Base-by-base conservation (phyloP, 1,140 invertebrate species). In the Lepeophtheirus salmonis region DNA sequence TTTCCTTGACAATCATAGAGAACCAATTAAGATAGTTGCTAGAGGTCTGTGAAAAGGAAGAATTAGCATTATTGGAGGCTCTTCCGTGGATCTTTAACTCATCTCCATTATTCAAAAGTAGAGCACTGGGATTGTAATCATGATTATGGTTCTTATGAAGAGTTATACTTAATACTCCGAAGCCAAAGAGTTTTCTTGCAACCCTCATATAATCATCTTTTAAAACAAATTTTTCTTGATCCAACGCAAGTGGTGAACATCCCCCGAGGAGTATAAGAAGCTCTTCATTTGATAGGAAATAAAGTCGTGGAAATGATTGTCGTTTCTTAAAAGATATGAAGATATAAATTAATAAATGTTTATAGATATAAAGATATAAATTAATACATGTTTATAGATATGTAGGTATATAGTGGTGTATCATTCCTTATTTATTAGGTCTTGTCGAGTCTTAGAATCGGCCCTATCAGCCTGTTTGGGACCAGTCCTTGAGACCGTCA, bases 241-340 rank as follows among this genome's bases (percentile, higher is more conserved):
- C 13, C 3, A 16, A 6, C 22, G 3, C 10, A 10, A 18, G 12
- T 55, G 12, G 12, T 23, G 14, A 13, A 55, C 22, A 18, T 3
- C 53, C 53, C 21, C 53, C 53, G 10, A 55, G 22, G 10, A 55
- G 16, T 23, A 22, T 25, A 55, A 55, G 10, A 12, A 23, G 13
- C 16, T 55, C 53, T 18, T 55, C 53, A 13, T 55, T 20, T 12
- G 53, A 55, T 3, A 55, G 22, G 22, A 55, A 55, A 24, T 18
- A 25, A 20, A 55, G 22, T 21, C 53, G 16, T 6, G 53, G 24
- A 55, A 55, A 55, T 14, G 6, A 3, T 25, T 55, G 12, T 55
- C 53, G 16, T 55, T 55, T 55, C 16, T 41, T 6, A 41, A n/a
- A n/a, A n/a, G n/a, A n/a, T n/a, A n/a, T n/a, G n/a, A n/a, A n/a